phyloP scores from a whole-genome alignment of 2,797 vertebrate genomes.

The Manis pentadactyla region DNA sequence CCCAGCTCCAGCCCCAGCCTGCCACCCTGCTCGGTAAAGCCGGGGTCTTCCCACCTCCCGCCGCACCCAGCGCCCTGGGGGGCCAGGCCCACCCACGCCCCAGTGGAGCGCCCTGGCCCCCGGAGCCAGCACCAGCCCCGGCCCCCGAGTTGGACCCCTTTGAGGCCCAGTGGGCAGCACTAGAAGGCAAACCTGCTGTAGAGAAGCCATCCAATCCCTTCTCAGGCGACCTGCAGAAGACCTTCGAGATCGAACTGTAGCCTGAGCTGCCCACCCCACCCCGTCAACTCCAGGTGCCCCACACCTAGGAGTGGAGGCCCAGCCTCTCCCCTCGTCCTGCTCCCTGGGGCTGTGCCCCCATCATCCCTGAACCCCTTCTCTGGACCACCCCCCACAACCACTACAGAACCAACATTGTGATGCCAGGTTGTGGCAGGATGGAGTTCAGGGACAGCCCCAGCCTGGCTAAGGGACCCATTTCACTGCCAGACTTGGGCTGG shows the following conservation, averaged over 20 bases:
- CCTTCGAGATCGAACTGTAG: constrained; percentile 94
- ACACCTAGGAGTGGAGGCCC: constrained; percentile 3
- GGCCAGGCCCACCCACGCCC: constrained; percentile 89
- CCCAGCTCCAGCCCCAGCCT: constrained; percentile 84
- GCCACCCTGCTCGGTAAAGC: constrained; percentile 81
- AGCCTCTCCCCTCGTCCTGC: constrained; percentile 32
- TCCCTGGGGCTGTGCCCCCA: constrained; percentile 11
- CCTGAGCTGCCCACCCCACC: neutral
- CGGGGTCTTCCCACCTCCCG: constrained; percentile 37
- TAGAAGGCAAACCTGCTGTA: constrained; percentile 90
- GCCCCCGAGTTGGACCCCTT: constrained; percentile 91
- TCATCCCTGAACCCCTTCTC: neutral
- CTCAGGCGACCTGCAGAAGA: constrained; percentile 93
- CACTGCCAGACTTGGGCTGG: constrained; percentile 53
- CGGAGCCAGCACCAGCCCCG: constrained; percentile 88
- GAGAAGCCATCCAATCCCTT: constrained; percentile 92
- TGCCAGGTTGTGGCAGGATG: constrained; percentile 14
- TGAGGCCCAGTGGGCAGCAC: constrained; percentile 95
- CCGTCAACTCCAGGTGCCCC: neutral
- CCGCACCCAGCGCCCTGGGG: constrained; percentile 88
- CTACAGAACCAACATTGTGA: constrained; percentile 35
- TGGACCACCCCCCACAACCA: neutral
- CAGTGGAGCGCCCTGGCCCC: constrained; percentile 85
- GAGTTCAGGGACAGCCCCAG: constrained; percentile 67
- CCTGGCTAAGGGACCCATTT: constrained; percentile 67